Evolutionary conservation across 2,888 invertebrate species (phyloP), one percentile per base, ranked within the genome.

Genomic region (Andrena bucephala): DNA sequence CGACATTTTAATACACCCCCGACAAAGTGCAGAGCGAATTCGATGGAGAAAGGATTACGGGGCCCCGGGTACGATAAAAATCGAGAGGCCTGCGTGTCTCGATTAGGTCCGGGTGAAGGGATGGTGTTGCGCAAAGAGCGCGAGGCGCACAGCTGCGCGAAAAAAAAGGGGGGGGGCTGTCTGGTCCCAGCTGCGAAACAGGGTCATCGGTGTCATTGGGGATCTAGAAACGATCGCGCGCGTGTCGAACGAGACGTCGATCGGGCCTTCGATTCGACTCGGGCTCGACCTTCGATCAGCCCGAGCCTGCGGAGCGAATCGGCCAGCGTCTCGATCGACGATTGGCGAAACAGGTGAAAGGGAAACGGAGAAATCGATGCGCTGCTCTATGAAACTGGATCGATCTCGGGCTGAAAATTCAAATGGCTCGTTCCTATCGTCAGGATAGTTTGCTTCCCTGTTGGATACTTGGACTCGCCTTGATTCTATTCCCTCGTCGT

Each of bases 1-100:
- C 88, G 92, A 92, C 90, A 85, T 87, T 92, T 92, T 92, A 89
- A 92, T 92, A 89, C 87, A 92, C 91, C 86, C 79, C 78, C 78
- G 72, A 77, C 69, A 65, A 83, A 71, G 79, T 50, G 81, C 90
- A 85, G 83, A 88, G 88, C 92, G 90, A 92, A 93, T 92, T 88
- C 85, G 86, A 90, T 90, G 87, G 90, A 88, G 90, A 90, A 92
- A 93, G 93, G 93, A 92, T 93, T 92, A 92, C 77, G 85, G 85
- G 85, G 84, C 85, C 81, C 84, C 81, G 85, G 81, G 85, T 80
- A 77, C 68, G 85, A 89, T 80, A 85, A 83, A 75, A 85, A 83
- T 87, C 85, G 84, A 78, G 77, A 77, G 77, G 62, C 63, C 66
- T 77, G 76, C 81, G 77, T 59, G 81, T 67, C 82, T 74, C 72